Base-by-base conservation (phyloP, 2,797 vertebrate genomes). In the Acrocephalus scirpaceus region DNA sequence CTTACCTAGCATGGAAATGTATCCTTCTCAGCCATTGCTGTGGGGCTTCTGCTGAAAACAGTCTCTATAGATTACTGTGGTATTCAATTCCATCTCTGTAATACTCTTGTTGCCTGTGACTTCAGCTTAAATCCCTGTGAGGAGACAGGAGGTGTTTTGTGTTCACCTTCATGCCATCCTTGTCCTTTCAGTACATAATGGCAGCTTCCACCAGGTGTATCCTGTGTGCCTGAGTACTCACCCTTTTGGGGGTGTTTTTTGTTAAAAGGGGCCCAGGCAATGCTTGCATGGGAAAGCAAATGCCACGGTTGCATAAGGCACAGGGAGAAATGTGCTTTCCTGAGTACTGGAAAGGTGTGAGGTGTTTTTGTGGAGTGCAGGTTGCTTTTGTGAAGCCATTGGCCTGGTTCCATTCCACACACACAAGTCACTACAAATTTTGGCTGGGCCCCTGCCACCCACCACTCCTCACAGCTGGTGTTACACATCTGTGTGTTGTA, bases 401-500 rank as follows among this genome's bases (percentile, higher is more conserved):
- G 58, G 25, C 27, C 48, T 23, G n/a, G 13, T 32, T 83, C 56
- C 51, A 22, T 15, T 42, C 57, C 7, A 25, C 0, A 1, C 7
- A 25, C 0, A 1, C 36, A 66, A 60, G 36, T 36, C 13, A 21
- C 9, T 1, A 14, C 22, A 74, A 47, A 73, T 81, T 83, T 73
- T 62, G 38, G 5, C 36, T 53, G 42, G 40, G 50, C 6, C 26
- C 16, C 20, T 50, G 38, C 34, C 2, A 4, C 32, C 30, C 3
- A 3, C 19, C 27, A 21, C 30, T 51, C 25, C 29, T 81, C 36
- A 45, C 57, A 82, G 44, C 32, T 3, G 4, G 32, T 38, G 67
- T 72, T 62, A 50, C 20, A 34, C 47, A 54, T n/a, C n/a, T 51
- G 30, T 0, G 0, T 34, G 15, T 47, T 48, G 3, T 11, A 27